Base-by-base conservation (phyloP, 1,140 invertebrate genomes). In the Scaptomyza hsui region DNA sequence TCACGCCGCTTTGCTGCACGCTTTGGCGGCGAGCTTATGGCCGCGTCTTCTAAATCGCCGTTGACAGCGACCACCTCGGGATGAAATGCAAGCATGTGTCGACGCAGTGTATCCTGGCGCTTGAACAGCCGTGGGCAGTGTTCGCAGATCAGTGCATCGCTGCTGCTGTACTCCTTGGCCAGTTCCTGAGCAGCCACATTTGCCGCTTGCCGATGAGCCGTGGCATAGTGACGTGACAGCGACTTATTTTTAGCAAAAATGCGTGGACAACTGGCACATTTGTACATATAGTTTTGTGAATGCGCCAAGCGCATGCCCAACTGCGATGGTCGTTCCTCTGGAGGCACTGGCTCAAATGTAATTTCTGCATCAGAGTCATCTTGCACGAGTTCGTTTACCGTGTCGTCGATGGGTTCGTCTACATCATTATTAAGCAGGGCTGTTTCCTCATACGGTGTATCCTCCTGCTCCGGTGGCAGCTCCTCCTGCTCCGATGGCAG, bases 121-220 rank as follows among this genome's bases (percentile, higher is more conserved):
- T 92, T 92, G 39, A 93, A 93, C 52, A 91, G 92, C 26, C 92
- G 93, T 13, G 92, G 90, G 63, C 93, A 93, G n/a, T 92, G 77
- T 29, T 91, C 81, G 53, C 93, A 93, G 18, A 67, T 77, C 4
- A 83, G 48, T 1, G 61, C 55, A 1, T 52, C 72, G 5, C 48
- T 62, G 67, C 92, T 89, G 61, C 91, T 92, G 19, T 79, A 78
- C 68, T 93, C 93, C 32, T 91, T 91, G n/a, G 89, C 79, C 13
- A 92, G 35, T 15, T 76, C 56, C 47, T 79, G 67, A 4, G 88
- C 65, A 1, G 80, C 74, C 3, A 70, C 44, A 29, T 70, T 56
- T 1, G 85, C 85, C 4, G 69, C 49, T 39, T 75, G 70, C 2
- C 45, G 74, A 13, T 90, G 89, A 0, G 80, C 80, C 5, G 47